These are phyloP conservation scores for Opisthograptis luteolata DNA, from an alignment of 2,888 invertebrate species.

Conservation along the genomic window DNA sequence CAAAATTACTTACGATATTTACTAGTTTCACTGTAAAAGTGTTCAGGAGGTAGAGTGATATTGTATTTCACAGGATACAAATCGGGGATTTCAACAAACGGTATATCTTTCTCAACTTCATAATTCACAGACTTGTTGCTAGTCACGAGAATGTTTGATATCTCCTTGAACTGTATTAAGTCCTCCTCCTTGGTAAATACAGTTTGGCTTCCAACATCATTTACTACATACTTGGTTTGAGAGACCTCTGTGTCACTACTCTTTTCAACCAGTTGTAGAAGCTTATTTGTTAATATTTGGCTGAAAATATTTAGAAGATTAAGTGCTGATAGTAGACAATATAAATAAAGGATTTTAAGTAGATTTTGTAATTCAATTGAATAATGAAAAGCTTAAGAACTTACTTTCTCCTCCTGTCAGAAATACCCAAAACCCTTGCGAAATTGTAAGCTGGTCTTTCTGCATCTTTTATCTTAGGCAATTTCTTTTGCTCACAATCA, in stretches of 20 bases:
- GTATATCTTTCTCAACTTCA: conserved; percentile 74
- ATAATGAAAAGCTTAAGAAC: conserved; percentile 36
- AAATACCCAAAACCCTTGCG: conserved; percentile 90
- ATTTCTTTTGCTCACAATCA: conserved; percentile 91
- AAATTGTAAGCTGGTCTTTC: conserved; percentile 88
- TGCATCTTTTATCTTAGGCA: conserved; percentile 89
- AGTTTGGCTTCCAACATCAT: conserved; percentile 84
- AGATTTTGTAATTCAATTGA: background rate
- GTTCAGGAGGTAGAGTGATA: conserved; percentile 85
- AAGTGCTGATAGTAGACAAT: background rate
- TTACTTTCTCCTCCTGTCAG: conserved; percentile 88
- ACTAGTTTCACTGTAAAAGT: conserved; percentile 86
- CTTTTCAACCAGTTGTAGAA: conserved; percentile 88
- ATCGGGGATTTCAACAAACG: conserved; percentile 86
- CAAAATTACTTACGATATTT: conserved; percentile 87
- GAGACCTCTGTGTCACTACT: conserved; percentile 81
- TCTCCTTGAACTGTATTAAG: conserved; percentile 86
- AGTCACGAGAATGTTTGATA: conserved; percentile 87
- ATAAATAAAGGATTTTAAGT: too few species aligned
- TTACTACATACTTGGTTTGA: conserved; percentile 82
- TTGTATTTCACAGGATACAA: conserved; percentile 90
- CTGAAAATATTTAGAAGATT: conserved; percentile 74
- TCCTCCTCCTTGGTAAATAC: conserved; percentile 85
- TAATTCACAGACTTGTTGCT: conserved; percentile 86
- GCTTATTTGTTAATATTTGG: conserved; percentile 85